Percentiles rank a stretch among this genome's conserved stretches.
phyloP scores from a whole-genome alignment of 2,888 invertebrate species.

The Drosophila quinaria region DNA sequence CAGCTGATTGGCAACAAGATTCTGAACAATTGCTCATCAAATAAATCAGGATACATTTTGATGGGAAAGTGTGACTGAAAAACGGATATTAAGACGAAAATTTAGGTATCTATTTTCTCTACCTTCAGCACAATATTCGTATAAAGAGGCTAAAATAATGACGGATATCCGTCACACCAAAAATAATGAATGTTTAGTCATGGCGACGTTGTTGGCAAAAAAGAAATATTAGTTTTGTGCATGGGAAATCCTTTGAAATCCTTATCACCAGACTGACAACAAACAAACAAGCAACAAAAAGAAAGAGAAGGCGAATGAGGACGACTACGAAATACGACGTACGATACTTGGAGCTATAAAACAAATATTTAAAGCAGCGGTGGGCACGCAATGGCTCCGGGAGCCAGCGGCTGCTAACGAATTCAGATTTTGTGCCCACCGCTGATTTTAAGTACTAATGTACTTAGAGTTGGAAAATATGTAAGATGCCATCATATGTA shows the following conservation, averaged over 20 bases:
- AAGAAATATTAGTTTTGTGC: conserved; percentile 48
- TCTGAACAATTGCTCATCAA: conserved; percentile 39
- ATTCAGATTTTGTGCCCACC: too few species aligned
- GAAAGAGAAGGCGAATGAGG: not conserved
- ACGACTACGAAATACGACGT: conserved; percentile 6
- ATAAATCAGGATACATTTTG: conserved; percentile 22
- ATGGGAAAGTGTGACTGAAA: not conserved
- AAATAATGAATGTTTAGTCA: conserved; percentile 53
- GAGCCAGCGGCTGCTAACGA: too few species aligned
- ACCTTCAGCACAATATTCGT: conserved; percentile 3
- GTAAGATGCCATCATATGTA: too few species aligned
- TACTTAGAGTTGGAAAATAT: too few species aligned
- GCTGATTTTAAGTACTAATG: too few species aligned
- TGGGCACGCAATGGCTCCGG: too few species aligned
- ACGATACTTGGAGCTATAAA: not conserved
- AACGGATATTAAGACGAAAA: not conserved
- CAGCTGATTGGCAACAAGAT: conserved; percentile 52
- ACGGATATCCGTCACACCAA: conserved; percentile 53
- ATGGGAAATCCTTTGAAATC: conserved; percentile 34
- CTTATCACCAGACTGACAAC: conserved; percentile 10
- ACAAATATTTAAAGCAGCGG: too few species aligned
- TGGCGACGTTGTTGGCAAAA: conserved; percentile 36
- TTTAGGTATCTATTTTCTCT: not conserved
- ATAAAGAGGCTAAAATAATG: conserved; percentile 28
- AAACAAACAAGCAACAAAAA: not conserved